Base-by-base conservation (phyloP, 2,888 invertebrate genomes). In the Drosophila prolongata region DNA sequence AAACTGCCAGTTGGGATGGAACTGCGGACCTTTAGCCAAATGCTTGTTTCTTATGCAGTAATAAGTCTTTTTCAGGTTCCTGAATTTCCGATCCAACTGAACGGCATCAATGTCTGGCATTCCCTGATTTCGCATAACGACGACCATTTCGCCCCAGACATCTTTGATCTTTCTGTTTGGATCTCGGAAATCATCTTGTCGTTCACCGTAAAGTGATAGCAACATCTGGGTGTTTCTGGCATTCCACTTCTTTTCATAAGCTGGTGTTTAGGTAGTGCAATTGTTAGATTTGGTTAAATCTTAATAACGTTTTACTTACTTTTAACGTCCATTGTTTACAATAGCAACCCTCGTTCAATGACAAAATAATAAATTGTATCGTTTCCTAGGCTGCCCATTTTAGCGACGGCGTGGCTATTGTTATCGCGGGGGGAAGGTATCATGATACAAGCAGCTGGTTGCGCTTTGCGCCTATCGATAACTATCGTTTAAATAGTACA, bases 371-470 rank as follows among this genome's bases (percentile, higher is more conserved):
- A n/a, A n/a, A 11, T 9, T 8, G 10, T n/a, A 11, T 9, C 4
- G 13, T 11, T 30, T 38, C 19, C 54, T 27, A 35, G 49, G 35
- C 50, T 16, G 11, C 10, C 5, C 6, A 6, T 11, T 55, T 40
- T 19, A 9, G 1, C 1, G 40, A 30, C 38, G 38, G 30, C 30
- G 30, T n/a, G 38, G 6, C 24, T 13, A 13, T 38, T 27, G 46
- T 11, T 24, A 46, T 46, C 27, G n/a, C 44, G 35, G 57, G 50
- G 50, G 54, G 19, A 54, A 59, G 30, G 38, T 62, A 62, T 62
- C 62, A 64, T 62, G 62, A 64, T 64, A 62, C 40, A 42, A 62
- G 13, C 62, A 61, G 47, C 47, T 62, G 46, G 46, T 52, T 57
- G 2, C 5, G 14, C 6, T 37, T 16, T 10, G 1, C 16, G 1